Conservation (phyloP, 2,888 invertebrate species). For the Sepioteuthis lessoniana region DNA sequence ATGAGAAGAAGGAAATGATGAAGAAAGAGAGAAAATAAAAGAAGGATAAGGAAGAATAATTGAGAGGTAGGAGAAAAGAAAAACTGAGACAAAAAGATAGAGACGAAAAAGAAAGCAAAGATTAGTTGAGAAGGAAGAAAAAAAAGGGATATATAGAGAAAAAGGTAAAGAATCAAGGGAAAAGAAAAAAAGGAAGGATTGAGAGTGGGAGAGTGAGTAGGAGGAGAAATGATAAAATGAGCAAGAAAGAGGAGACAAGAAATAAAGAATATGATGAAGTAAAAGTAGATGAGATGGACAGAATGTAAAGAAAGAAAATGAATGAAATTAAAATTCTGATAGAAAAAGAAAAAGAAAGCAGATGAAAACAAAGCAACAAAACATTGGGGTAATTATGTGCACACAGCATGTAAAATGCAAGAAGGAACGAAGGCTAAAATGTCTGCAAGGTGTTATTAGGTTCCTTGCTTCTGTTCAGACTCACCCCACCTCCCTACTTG, state of each 20-base stretch:
- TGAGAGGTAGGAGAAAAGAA: not conserved
- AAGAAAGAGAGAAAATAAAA: not conserved
- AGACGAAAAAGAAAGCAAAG: too few species aligned
- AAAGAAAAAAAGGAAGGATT: too few species aligned
- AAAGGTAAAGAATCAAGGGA: too few species aligned
- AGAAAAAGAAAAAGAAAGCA: too few species aligned
- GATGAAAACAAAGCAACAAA: not conserved
- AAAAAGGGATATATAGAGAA: too few species aligned
- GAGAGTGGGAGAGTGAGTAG: too few species aligned
- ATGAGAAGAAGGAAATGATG: not conserved
- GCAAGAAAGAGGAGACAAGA: not conserved
- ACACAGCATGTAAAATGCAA: slow-evolving; percentile 9
- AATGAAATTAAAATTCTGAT: not conserved
- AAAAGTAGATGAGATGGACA: not conserved
- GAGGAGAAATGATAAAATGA: not conserved
- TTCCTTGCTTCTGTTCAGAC: not conserved
- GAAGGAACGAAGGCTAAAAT: not conserved
- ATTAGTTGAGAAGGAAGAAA: too few species aligned
- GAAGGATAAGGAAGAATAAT: rapidly evolving
- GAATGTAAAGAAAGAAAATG: not conserved
- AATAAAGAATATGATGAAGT: not conserved
- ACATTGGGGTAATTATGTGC: not conserved
- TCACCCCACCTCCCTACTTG: slow-evolving; percentile 14
- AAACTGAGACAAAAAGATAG: too few species aligned
- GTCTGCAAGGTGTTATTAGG: slow-evolving; percentile 9